Conservation (phyloP, 2,113 vertebrate genomes). For the Oncorhynchus kisutch region DNA sequence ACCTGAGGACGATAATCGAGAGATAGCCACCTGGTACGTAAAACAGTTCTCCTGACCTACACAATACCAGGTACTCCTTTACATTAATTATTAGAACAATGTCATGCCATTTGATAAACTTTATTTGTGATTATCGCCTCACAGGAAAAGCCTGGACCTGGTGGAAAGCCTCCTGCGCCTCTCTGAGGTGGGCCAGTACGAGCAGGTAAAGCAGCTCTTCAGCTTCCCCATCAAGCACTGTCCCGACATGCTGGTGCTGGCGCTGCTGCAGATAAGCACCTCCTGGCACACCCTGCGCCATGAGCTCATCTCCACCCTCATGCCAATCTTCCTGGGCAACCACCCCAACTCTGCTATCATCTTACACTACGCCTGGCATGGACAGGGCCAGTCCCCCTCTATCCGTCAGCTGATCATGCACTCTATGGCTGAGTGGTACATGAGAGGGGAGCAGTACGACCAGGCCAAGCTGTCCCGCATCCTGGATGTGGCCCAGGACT, state of each 20-base stretch:
- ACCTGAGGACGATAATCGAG: constrained; percentile 97
- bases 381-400: constrained; percentile 98
- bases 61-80: neutral
- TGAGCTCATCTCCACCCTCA: constrained; percentile 97
- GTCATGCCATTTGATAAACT: neutral
- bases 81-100: neutral
- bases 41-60: neutral
- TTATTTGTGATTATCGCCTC: neutral
- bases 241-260: constrained; percentile 97
- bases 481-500: constrained; percentile 97
- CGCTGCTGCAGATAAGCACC: constrained; percentile 93
- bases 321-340: constrained; percentile 98
- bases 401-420: constrained; percentile 99
- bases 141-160: constrained; percentile 98
- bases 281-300: constrained; percentile 97
- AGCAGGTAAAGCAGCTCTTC: constrained; percentile 98
- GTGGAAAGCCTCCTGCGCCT: constrained; percentile 92
- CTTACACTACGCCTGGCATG: constrained; percentile 99
- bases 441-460: constrained; percentile 98
- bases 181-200: constrained; percentile 96
- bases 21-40: constrained; percentile 95
- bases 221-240: constrained; percentile 98
- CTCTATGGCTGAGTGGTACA: constrained; percentile 99
- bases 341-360: constrained; percentile 99
- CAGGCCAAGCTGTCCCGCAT: constrained; percentile 97